These are phyloP conservation scores for Phainopepla nitens DNA, from an alignment of 2,113 vertebrate species.

Conservation along the genomic window DNA sequence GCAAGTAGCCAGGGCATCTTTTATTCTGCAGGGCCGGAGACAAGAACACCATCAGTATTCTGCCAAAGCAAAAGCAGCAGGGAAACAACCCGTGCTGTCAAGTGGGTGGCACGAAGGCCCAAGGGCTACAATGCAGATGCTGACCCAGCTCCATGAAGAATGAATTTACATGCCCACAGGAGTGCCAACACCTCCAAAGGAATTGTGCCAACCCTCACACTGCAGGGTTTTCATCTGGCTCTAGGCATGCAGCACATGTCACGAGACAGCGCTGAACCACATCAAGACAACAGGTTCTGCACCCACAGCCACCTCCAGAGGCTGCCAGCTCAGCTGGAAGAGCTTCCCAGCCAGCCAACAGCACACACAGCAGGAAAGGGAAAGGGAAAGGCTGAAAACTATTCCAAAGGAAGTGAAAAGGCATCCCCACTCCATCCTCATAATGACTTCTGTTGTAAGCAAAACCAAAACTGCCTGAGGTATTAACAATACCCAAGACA, in stretches of 20 bases:
- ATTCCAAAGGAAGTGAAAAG: neutral
- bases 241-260: neutral
- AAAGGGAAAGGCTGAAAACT: neutral
- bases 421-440: fast-evolving
- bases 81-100: fast-evolving
- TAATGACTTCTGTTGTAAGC: neutral
- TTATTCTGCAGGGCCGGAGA: neutral
- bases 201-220: neutral
- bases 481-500: neutral
- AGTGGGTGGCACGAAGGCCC: fast-evolving
- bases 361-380: neutral
- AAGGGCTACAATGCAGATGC: neutral
- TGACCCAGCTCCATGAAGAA: neutral
- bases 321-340: neutral
- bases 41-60: neutral
- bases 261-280: neutral
- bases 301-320: neutral
- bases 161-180: fast-evolving
- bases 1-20: neutral
- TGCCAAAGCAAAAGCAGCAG: neutral
- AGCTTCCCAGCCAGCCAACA: neutral
- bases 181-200: neutral
- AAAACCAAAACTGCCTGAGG: neutral
- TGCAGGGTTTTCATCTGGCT: fast-evolving
- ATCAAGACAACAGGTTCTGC: neutral